Percentiles rank a stretch among this genome's conserved stretches.
These are phyloP conservation scores for Cephalotes varians DNA, from an alignment of 2,888 invertebrate species.

Conservation along the genomic window DNA sequence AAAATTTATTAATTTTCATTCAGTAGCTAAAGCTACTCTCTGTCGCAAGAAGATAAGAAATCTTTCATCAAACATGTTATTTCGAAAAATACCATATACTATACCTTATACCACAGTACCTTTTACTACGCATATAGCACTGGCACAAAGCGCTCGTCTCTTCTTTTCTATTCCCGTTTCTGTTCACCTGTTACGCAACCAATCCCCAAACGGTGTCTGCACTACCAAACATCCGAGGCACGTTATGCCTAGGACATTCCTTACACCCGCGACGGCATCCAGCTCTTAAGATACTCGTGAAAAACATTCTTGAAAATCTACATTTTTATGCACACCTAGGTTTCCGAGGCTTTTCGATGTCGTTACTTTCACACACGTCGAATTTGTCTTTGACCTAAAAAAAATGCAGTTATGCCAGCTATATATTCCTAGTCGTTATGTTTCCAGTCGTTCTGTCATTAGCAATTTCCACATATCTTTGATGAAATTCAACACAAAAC, in stretches of 20 bases:
- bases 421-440: not conserved
- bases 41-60: not conserved
- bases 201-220: slow-evolving; percentile 82
- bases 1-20: not conserved
- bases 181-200: slow-evolving; percentile 81
- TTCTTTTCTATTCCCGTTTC: slow-evolving; percentile 80
- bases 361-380: not conserved
- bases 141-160: slow-evolving; percentile 78
- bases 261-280: slow-evolving; percentile 76
- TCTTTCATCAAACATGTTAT: too few relatives aligned
- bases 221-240: slow-evolving; percentile 83
- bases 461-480: slow-evolving; percentile 22
- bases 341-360: not conserved
- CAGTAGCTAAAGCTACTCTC: not conserved
- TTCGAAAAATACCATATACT: slow-evolving; percentile 14
- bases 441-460: slow-evolving; percentile 14
- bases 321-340: not conserved
- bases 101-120: too few relatives aligned
- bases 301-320: not conserved
- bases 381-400: slow-evolving; percentile 45
- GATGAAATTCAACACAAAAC: not conserved
- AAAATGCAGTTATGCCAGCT: slow-evolving; percentile 29
- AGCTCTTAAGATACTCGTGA: slow-evolving; percentile 62
- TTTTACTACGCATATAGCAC: slow-evolving; percentile 77
- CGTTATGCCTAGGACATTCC: slow-evolving; percentile 81